Evolutionary conservation across 2,113 vertebrate species (phyloP), one percentile per base, ranked within the genome.

Genomic region (Muscicapa adusta): DNA sequence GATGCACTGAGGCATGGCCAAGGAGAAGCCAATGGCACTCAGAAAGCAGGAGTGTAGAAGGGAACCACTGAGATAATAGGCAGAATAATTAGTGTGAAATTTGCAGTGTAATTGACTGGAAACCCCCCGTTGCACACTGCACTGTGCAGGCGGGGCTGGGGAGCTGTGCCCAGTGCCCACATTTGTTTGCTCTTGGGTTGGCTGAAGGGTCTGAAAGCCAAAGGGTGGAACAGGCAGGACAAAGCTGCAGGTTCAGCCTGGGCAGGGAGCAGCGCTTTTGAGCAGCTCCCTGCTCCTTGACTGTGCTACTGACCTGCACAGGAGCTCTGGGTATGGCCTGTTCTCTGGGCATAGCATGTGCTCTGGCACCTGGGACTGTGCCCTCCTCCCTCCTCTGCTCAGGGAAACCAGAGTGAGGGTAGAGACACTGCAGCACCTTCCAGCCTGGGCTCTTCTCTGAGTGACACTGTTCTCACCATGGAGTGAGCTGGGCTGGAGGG

Each of bases 101-200:
- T 95, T 74, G 25, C 12, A 2, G 72, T 53, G 93, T 88, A 96
- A 97, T 96, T 96, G 93, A 58, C 74, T 91, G 93, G 81, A 94
- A 96, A 91, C 24, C 56, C 81, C 91, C 62, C 0, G 1, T 7
- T 4, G 47, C 85, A 71, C 15, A 1, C 31, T 40, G 81, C 50
- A 10, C 84, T 24, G 50, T 66, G 54, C 42, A 25, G 67, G 78
- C 26, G 0, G 23, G 13, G 1, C 57, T 72, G n/a, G 34, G 62
- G 48, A 65, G 14, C 78, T 62, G 70, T n/a, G 74, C 42, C 50
- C 33, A 13, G 6, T 2, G 17, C 24, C 60, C 29, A 0, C 0
- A 0, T 62, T 40, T 2, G 0, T 76, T 54, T 80, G 85, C 50
- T 76, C 42, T 25, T 14, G 20, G 33, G 2, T 11, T 79, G 93